Base-by-base conservation (phyloP, 2,113 vertebrate species). In the Odobenus rosmarus region DNA sequence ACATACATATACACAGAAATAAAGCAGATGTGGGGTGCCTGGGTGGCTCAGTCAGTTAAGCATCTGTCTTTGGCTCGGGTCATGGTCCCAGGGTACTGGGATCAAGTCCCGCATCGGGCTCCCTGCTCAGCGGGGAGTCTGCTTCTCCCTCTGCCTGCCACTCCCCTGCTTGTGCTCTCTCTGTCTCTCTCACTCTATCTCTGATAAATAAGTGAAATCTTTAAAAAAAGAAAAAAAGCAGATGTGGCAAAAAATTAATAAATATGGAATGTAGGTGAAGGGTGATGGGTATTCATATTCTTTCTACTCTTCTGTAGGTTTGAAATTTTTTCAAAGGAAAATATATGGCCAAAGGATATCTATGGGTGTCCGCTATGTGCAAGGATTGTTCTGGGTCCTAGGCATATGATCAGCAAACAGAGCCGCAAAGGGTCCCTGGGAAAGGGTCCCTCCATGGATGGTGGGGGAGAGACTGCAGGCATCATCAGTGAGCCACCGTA, bases 401-500 rank as follows among this genome's bases (percentile, higher is more conserved):
- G 77, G 16, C 8, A 9, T 42, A 0, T 8, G 28, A 7, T 53
- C 86, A 31, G 18, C 59, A 42, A 49, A 1, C 24, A 26, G 26
- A 24, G 5, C 23, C 11, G 51, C 21, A 18, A 7, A 36, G 28
- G 13, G 0, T 31, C 12, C 51, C 59, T 71, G 39, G 39, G 39
- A 39, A 39, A 39, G 39, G 39, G 39, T 39, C 39, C 39, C 24
- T 61, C 49, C n/a, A 3, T 49, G 5, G 36, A 28, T 12, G 36
- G 28, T 18, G 1, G 42, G 2, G 51, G 39, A 85, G 23, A 79
- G 81, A 36, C 16, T 28, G 3, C 13, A 9, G 36, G 51, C 3
- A 13, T 31, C 4, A 6, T 11, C 0, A 1, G 11, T 14, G 7
- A n/a, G 46, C 11, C 31, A 14, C 21, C 1, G 1, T 3, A 8